Percentiles rank a stretch among this genome's conserved stretches.
phyloP scores from a whole-genome alignment of 1,140 invertebrate genomes.

The Aporrectodea caliginosa region DNA sequence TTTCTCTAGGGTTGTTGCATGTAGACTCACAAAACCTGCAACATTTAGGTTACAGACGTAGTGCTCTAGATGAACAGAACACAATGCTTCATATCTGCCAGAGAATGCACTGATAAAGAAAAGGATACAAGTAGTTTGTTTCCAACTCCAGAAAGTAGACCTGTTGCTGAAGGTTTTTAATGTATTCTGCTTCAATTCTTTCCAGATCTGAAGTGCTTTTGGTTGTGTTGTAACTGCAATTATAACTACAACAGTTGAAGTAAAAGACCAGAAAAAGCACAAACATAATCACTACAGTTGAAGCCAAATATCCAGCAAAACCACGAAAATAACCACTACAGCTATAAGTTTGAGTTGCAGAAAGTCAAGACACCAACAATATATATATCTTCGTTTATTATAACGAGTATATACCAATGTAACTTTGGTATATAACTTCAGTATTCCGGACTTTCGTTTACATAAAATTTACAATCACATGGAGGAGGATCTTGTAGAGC shows the following conservation, averaged over 20 bases:
- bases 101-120: conserved; percentile 17
- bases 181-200: conserved; percentile 54
- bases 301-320: not conserved
- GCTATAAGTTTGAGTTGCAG: not conserved
- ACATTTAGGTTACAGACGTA: no score
- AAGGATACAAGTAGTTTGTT: conserved; percentile 56
- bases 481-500: no score
- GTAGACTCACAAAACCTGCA: no score
- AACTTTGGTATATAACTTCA: no score
- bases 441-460: no score
- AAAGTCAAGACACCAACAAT: not conserved
- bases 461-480: not conserved
- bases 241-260: not conserved
- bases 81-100: no score
- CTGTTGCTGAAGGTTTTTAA: conserved; percentile 56
- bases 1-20: no score
- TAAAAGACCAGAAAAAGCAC: not conserved
- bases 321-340: not conserved
- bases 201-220: conserved; percentile 24
- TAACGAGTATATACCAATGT: no score
- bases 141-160: conserved; percentile 56
- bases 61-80: no score
- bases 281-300: not conserved
- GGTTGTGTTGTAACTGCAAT: not conserved
- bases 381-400: no score